These are phyloP conservation scores for Ctenosaura bakeri DNA, from an alignment of 2,797 vertebrate species.

Conservation along the genomic window DNA sequence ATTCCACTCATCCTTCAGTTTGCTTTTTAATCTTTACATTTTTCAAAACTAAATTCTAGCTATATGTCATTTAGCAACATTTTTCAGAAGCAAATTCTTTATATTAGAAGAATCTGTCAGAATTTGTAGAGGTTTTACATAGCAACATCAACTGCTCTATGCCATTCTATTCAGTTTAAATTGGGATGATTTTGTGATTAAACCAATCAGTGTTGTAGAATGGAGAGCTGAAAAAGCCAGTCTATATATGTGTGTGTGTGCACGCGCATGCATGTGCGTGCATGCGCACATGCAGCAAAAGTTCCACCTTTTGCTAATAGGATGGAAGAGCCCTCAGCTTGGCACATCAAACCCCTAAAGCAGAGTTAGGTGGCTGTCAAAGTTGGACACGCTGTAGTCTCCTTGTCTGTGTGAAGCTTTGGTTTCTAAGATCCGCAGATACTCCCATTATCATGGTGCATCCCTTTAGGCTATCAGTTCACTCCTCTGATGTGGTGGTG, in stretches of 20 bases:
- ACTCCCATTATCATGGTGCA: background rate
- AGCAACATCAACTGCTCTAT: constrained; percentile 3
- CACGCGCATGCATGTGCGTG: too few species aligned
- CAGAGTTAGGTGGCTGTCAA: background rate
- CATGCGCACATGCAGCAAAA: too few species aligned
- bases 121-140: constrained; percentile 6
- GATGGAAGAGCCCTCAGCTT: background rate
- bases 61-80: constrained; percentile 14
- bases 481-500: too few species aligned
- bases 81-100: constrained; percentile 24
- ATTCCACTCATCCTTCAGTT: constrained; percentile 28
- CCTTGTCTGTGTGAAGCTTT: background rate
- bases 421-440: background rate
- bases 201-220: background rate
- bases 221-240: background rate
- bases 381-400: background rate
- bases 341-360: background rate
- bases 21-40: constrained; percentile 48
- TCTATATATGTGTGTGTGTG: background rate
- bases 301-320: too few species aligned
- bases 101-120: constrained; percentile 36
- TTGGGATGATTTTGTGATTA: constrained; percentile 9
- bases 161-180: background rate
- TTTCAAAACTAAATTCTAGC: constrained; percentile 7
- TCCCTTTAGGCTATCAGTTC: too few species aligned